Base-by-base conservation (phyloP, 2,113 vertebrate species). In the Hemicordylus capensis region DNA sequence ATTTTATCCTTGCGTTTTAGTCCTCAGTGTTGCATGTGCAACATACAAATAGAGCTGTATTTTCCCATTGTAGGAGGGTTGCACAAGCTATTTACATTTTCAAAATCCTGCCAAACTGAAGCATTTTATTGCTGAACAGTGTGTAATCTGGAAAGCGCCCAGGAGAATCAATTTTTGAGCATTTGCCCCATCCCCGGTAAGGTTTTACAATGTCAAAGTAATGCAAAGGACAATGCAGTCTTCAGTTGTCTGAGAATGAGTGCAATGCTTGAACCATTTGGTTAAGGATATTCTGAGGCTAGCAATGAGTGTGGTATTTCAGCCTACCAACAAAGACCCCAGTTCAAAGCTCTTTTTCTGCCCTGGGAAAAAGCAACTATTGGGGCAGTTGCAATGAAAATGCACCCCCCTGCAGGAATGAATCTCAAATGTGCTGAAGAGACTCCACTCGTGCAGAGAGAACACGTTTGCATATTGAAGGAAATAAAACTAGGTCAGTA, bases 401-500 rank as follows among this genome's bases (percentile, higher is more conserved):
- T 37, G 11, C 14, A 4, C 34, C 54, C 51, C 34, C 54, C 7
- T n/a, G 19, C 63, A 42, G 67, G 48, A 26, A 64, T 76, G 66
- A 0, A 0, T 72, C 26, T 5, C 22, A 78, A 66, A n/a, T n/a
- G 73, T 48, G 64, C 34, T 31, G 1, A 81, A 46, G 20, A 80
- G 84, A 85, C 74, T 46, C 31, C 3, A 34, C n/a, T 59, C 17
- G 39, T 37, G 20, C 44, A 76, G 59, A 42, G 48, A 66, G 8
- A 39, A 6, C 31, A 20, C 15, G 4, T 22, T 59, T 75, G 56
- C 42, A 48, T n/a, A 58, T 22, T 48, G 70, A 76, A 85, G 20
- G 81, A 42, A 67, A 58, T 88, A 90, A 67, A 93, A 87, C 3
- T 93, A 85, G 90, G 92, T 93, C 90, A 92, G 72, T 54, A 22